Evolutionary conservation across 2,113 vertebrate species (phyloP).

Genomic region (Anser cygnoides): DNA sequence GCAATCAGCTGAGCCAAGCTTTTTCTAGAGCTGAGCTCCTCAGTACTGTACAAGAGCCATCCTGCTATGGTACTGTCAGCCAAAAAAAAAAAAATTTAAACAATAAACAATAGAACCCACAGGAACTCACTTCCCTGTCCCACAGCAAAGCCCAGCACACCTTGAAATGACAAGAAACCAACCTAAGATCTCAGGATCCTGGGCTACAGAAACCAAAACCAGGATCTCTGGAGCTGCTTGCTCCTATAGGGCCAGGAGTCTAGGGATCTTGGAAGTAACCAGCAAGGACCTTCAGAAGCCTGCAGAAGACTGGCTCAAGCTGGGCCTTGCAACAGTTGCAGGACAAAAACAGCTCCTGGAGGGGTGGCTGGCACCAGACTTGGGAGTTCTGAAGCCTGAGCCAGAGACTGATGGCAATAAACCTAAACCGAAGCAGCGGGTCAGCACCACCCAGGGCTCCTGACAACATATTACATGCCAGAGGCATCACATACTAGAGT

Average conservation of each 20-base stretch:
- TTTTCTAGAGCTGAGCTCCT: not conserved
- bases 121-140: not conserved
- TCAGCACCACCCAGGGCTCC: not conserved
- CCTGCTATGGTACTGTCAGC: not conserved
- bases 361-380: not conserved
- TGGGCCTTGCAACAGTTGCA: not conserved
- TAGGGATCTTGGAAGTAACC: not conserved
- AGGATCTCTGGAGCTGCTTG: not conserved
- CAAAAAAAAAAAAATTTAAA: not conserved
- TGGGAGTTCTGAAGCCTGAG: not conserved
- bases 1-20: not conserved
- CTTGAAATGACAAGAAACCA: not conserved
- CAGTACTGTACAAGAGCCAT: not conserved
- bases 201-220: not conserved
- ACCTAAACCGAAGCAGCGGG: not conserved
- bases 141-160: not conserved
- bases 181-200: not conserved
- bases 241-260: not conserved
- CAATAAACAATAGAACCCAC: not conserved
- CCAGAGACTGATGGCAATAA: not conserved
- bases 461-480: not conserved
- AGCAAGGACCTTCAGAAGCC: not conserved
- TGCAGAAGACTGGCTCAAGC: not conserved
- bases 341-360: conserved; percentile 28
- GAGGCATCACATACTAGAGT: not conserved